phyloP scores from a whole-genome alignment of 1,140 invertebrate species.

The Cataglyphis hispanica region DNA sequence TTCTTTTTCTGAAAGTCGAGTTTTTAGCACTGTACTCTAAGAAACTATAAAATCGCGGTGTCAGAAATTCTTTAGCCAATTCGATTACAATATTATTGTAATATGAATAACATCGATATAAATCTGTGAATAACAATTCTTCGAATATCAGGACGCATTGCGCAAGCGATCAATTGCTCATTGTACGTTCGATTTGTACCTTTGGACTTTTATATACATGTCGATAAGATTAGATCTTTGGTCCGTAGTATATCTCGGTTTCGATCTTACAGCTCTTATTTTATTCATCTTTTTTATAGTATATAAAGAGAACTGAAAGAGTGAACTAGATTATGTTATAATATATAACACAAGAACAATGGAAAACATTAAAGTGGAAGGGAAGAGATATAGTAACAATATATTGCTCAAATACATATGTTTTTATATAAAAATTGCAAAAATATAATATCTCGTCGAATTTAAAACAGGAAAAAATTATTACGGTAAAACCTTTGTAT shows the following conservation, averaged over 20 bases:
- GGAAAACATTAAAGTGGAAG: neutral
- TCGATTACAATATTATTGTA: neutral
- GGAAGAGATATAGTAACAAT: too few relatives aligned
- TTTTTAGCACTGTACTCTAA: neutral
- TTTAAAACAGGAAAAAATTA: too few relatives aligned
- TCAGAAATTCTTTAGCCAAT: neutral
- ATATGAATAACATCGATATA: neutral
- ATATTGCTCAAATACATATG: too few relatives aligned
- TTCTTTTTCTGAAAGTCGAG: too few relatives aligned
- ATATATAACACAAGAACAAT: neutral
- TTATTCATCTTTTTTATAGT: neutral
- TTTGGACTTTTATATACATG: slow-evolving; percentile 10
- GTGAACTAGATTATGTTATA: neutral
- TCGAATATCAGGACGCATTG: neutral
- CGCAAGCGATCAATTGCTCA: neutral
- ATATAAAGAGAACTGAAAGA: neutral
- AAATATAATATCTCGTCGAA: too few relatives aligned
- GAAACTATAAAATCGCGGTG: neutral
- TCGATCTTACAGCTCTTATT: slow-evolving; percentile 28
- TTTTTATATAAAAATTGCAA: too few relatives aligned
- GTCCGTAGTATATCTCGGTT: neutral
- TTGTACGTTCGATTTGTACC: slow-evolving; percentile 21
- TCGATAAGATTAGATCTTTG: slow-evolving; percentile 17
- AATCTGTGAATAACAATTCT: neutral
- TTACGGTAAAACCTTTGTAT: neutral